Evolutionary conservation across 2,113 vertebrate genomes (phyloP).

Genomic region (Gnathonemus echidnorhynchus): DNA sequence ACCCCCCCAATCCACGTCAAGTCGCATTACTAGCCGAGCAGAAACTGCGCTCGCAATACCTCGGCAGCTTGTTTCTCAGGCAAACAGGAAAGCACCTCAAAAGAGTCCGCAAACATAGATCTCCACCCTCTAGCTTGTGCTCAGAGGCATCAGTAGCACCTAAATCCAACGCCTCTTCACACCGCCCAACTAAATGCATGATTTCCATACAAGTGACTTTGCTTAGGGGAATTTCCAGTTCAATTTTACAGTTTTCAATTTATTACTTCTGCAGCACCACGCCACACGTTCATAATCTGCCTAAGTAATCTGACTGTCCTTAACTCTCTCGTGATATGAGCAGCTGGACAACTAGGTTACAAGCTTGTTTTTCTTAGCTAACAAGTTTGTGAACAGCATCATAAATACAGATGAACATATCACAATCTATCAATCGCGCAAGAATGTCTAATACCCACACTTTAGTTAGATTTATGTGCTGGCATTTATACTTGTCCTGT

Average conservation of each 20-base stretch:
- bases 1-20: conserved; percentile 6
- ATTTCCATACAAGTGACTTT: background rate
- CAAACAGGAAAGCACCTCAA: background rate
- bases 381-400: background rate
- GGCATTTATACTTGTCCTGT: background rate
- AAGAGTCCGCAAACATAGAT: background rate
- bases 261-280: background rate
- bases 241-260: background rate
- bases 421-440: background rate
- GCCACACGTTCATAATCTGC: background rate
- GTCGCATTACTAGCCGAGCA: conserved; percentile 23
- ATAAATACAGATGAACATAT: background rate
- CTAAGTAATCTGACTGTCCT: background rate
- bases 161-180: background rate
- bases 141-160: background rate
- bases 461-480: background rate
- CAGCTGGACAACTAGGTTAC: background rate
- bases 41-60: conserved; percentile 3
- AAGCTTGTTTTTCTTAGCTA: background rate
- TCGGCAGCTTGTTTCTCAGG: background rate
- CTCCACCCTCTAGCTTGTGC: background rate
- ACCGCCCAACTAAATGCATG: background rate
- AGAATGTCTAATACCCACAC: background rate
- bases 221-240: background rate
- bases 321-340: background rate